Percentiles rank a stretch among this genome's conserved stretches.
Evolutionary conservation across 2,888 invertebrate genomes (phyloP).

Genomic region (Strigamia maritima): DNA sequence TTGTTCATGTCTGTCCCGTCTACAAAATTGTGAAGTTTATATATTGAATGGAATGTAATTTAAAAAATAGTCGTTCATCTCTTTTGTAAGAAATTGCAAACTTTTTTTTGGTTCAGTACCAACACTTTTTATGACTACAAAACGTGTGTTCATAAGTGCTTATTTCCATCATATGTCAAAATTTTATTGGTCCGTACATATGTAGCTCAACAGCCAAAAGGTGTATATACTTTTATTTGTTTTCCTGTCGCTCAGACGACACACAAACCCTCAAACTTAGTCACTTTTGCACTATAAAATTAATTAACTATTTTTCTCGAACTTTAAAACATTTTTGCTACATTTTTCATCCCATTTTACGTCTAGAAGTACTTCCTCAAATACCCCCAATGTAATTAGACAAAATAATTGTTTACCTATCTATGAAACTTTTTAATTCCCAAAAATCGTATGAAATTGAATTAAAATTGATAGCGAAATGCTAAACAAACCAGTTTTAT

Average conservation of each 20-base stretch:
- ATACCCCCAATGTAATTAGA: too few relatives aligned
- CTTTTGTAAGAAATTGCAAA: constrained; percentile 18
- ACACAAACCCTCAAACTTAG: neutral
- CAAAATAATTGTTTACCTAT: too few relatives aligned
- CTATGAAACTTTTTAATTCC: too few relatives aligned
- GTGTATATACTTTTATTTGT: constrained; percentile 26
- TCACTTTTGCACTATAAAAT: neutral
- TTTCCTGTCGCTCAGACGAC: neutral
- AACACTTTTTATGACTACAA: constrained; percentile 22
- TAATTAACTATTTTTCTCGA: neutral
- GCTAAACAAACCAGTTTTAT: too few relatives aligned
- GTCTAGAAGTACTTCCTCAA: neutral
- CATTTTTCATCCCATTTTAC: neutral
- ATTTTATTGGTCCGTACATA: constrained; percentile 1
- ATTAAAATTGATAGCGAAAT: too few relatives aligned
- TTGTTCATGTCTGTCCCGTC: neutral
- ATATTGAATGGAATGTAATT: constrained; percentile 1
- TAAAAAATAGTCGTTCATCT: neutral
- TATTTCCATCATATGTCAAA: constrained; percentile 19
- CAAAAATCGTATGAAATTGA: too few relatives aligned
- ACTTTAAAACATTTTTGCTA: neutral
- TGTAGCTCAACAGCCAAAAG: neutral
- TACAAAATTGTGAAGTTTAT: neutral
- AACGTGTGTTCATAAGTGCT: constrained; percentile 20
- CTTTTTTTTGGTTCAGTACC: neutral